A percentile compares a stretch with the other conserved stretches of the same genome.
Evolutionary conservation across 2,888 invertebrate genomes (phyloP).

Genomic region (Timema cristinae): DNA sequence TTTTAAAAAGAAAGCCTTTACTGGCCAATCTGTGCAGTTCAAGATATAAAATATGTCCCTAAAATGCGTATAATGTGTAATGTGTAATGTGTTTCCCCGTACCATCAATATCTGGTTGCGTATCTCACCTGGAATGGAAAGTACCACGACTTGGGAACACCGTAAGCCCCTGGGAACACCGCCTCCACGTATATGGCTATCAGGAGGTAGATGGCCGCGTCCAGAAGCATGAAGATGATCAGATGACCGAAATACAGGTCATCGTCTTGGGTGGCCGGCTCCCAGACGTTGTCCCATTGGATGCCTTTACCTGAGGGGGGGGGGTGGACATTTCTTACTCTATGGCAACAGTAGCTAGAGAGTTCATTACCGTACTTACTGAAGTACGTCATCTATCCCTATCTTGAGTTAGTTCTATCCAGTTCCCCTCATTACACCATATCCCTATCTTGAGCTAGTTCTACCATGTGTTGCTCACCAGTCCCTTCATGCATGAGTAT

Average conservation of each 20-base stretch:
- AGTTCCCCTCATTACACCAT: too few relatives aligned
- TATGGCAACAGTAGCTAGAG: not conserved
- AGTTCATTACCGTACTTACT: too few relatives aligned
- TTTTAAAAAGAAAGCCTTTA: too few relatives aligned
- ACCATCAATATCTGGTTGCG: not conserved
- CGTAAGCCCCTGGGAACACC: slow-evolving; percentile 80
- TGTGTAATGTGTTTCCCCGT: too few relatives aligned
- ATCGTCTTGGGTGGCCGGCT: slow-evolving; percentile 62
- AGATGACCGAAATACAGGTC: slow-evolving; percentile 64
- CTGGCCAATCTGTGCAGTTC: too few relatives aligned
- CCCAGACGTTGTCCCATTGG: slow-evolving; percentile 61
- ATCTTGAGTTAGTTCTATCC: too few relatives aligned
- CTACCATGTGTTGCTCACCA: slow-evolving; percentile 42
- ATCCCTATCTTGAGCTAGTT: too few relatives aligned
- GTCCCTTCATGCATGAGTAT: slow-evolving; percentile 67
- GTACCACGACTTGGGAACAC: slow-evolving; percentile 77
- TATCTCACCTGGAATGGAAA: slow-evolving; percentile 51
- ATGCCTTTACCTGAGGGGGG: slow-evolving; percentile 45
- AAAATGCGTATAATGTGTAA: too few relatives aligned
- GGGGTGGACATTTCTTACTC: not conserved
- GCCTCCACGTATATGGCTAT: slow-evolving; percentile 83
- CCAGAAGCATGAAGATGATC: slow-evolving; percentile 67
- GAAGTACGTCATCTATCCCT: too few relatives aligned
- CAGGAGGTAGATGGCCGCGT: slow-evolving; percentile 64
- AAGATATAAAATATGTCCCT: too few relatives aligned